Conservation (phyloP, 2,797 vertebrate genomes). For the Catharus ustulatus region DNA sequence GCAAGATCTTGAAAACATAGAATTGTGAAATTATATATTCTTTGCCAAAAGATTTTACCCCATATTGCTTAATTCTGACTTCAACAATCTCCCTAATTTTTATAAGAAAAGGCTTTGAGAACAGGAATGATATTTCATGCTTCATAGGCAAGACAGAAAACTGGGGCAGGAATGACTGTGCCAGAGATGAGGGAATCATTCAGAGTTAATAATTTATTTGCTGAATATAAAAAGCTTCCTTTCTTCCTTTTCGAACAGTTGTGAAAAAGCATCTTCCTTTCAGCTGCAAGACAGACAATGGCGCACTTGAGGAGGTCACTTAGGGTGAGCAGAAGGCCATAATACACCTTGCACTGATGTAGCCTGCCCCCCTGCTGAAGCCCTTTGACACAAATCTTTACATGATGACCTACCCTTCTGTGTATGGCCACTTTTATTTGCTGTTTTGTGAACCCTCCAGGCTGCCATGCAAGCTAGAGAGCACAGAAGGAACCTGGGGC, state of each 20-base stretch:
- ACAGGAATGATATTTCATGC: background rate
- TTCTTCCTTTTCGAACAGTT: conserved; percentile 25
- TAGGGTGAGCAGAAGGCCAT: background rate
- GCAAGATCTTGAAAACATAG: background rate
- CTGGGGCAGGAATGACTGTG: conserved; percentile 44
- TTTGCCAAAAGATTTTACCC: background rate
- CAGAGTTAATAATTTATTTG: conserved; percentile 63
- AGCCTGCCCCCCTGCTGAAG: background rate
- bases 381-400: background rate
- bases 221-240: conserved; percentile 27
- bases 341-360: background rate
- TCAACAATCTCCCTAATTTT: background rate
- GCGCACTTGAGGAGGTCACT: background rate
- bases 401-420: background rate
- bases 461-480: fast-evolving
- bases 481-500: background rate
- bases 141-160: conserved; percentile 40
- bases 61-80: background rate
- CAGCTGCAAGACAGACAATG: background rate
- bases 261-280: conserved; percentile 33
- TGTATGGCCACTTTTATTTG: background rate
- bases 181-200: conserved; percentile 56
- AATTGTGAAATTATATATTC: background rate
- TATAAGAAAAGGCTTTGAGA: background rate
- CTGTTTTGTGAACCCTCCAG: background rate